phyloP scores from a whole-genome alignment of 2,797 vertebrate species.

The Podarcis siculus region DNA sequence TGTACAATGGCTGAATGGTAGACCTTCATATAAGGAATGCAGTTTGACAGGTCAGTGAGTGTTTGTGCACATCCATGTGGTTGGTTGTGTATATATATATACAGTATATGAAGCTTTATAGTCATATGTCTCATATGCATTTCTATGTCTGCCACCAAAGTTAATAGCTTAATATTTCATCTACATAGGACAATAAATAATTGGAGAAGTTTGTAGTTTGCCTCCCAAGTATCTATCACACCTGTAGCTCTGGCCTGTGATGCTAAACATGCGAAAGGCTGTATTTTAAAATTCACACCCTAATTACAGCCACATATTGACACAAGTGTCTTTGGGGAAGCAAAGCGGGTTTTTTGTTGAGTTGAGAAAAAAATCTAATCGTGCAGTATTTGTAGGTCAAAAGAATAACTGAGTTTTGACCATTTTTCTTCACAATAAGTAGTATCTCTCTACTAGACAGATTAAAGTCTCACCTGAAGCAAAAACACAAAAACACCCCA shows the following conservation, averaged over 20 bases:
- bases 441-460: not conserved
- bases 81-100: conserved; percentile 34
- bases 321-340: not conserved
- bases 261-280: conserved; percentile 13
- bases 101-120: conserved; percentile 34
- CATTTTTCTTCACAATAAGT: not conserved
- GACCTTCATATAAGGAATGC: conserved; percentile 11
- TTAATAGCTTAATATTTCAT: conserved; percentile 74
- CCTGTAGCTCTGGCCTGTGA: conserved; percentile 38
- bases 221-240: conserved; percentile 53
- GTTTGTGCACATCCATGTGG: not conserved
- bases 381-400: not conserved
- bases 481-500: not conserved
- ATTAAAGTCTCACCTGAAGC: not conserved
- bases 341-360: not conserved
- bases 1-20: conserved; percentile 38
- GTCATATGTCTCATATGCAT: conserved; percentile 52
- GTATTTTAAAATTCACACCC: not conserved
- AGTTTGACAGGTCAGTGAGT: conserved; percentile 40
- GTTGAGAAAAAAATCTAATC: conserved; percentile 13
- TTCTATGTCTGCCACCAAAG: conserved; percentile 61
- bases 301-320: conserved; percentile 3
- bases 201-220: conserved; percentile 29
- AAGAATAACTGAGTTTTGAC: not conserved
- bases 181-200: conserved; percentile 66